phyloP scores from a whole-genome alignment of 2,113 vertebrate genomes.

The Bos javanicus region DNA sequence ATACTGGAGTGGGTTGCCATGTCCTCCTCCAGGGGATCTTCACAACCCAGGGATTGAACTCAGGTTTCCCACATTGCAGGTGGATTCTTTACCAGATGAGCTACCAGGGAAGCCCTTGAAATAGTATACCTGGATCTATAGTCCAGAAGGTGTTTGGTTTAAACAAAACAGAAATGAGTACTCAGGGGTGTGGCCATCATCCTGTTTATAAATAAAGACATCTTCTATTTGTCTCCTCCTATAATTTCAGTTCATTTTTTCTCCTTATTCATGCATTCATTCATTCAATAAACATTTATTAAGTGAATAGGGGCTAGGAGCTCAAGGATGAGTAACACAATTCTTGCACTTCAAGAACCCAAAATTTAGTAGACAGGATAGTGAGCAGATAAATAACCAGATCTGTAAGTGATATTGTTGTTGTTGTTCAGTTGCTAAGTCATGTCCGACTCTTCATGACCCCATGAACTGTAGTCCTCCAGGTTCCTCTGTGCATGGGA shows the following conservation, averaged over 20 bases:
- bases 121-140: not conserved
- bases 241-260: not conserved
- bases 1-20: not conserved
- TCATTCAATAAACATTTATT: not conserved
- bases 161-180: not conserved
- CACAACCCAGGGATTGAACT: not conserved
- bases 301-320: not conserved
- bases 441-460: not conserved
- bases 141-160: not conserved
- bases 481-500: not conserved
- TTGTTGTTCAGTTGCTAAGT: not conserved
- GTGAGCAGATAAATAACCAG: not conserved
- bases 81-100: not conserved
- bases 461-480: not conserved
- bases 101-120: not conserved
- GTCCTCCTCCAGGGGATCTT: not conserved
- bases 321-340: not conserved
- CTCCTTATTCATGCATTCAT: not conserved
- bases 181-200: not conserved
- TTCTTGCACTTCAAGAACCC: not conserved
- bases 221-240: not conserved
- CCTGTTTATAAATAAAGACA: not conserved
- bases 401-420: not conserved
- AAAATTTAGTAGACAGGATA: not conserved
- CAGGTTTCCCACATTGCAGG: not conserved